Base-by-base conservation (phyloP, 2,888 invertebrate genomes). In the Heliconius ismenius region DNA sequence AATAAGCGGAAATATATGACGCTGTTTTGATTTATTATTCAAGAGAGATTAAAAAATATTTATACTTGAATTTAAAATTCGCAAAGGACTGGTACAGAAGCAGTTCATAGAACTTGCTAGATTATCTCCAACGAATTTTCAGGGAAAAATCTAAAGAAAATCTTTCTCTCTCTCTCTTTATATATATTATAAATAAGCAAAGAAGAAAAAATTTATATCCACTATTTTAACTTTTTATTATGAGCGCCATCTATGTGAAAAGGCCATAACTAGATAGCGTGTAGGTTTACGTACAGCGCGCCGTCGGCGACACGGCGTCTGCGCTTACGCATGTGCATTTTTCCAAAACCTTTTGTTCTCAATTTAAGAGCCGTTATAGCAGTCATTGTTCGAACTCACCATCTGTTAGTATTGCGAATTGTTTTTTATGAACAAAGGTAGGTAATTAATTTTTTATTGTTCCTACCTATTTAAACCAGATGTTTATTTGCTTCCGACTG, bases 171-270 rank as follows among this genome's bases (percentile, higher is more conserved):
- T 26, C 32, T 28, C 28, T 28, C 4, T 28, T 4, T 28, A 4
- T 4, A 28, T 32, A 32, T 32, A 32, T 32, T 32, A 32, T 32
- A 32, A 32, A 32, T 43, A 43, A 15, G 15, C 4, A 13, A 43
- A n/a, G n/a, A 43, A 43, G 15, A 15, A 26, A 26, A 26, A 26
- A 4, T 4, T 7, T 6, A 39, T 0, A 62, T 39, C 7, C 18
- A 36, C 60, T 32, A 21, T 24, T 13, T n/a, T 21, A 26, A 24
- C 15, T 43, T n/a, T 72, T 49, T 32, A 18, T 64, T n/a, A 43
- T 32, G 76, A 83, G 81, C 92, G 92, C 92, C 92, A 92, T 91
- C 93, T 93, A 83, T 86, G 80, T 62, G 77, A 28, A 60, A 11
- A 28, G 60, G 73, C 83, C 81, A 83, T 89, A 92, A 93, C 92